phyloP scores from a whole-genome alignment of 2,888 invertebrate species.

The Acleris cristana region DNA sequence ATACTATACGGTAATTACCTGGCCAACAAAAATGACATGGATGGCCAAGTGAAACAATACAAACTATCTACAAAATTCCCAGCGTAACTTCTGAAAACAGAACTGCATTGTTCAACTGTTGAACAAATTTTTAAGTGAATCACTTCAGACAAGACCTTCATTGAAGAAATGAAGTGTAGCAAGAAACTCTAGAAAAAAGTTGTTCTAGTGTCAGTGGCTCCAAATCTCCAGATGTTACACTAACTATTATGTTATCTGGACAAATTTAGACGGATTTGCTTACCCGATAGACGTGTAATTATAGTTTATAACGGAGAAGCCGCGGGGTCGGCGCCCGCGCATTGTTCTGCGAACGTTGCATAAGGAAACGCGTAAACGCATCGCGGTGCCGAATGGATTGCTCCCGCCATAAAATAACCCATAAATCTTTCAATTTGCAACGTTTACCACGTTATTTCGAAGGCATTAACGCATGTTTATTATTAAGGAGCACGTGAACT shows the following conservation, averaged over 20 bases:
- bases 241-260: slow-evolving; percentile 43
- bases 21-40: no score
- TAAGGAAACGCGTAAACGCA: slow-evolving; percentile 35
- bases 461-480: not conserved
- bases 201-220: no score
- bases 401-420: not conserved
- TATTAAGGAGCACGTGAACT: not conserved
- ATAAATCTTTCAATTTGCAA: slow-evolving; percentile 13
- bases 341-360: slow-evolving; percentile 60
- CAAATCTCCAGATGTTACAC: no score
- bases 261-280: slow-evolving; percentile 30
- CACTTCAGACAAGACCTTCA: no score
- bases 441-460: not conserved
- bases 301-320: slow-evolving; percentile 24
- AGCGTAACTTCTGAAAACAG: no score
- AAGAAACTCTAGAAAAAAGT: no score
- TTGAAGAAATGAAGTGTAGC: no score
- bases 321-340: slow-evolving; percentile 52
- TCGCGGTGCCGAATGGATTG: slow-evolving; percentile 24
- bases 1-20: no score
- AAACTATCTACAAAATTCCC: no score
- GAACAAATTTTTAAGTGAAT: no score
- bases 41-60: no score
- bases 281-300: slow-evolving; percentile 30
- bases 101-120: no score